A percentile compares a stretch with the other conserved stretches of the same genome.
Evolutionary conservation across 2,797 vertebrate genomes (phyloP).

Genomic region (Momotus momota): DNA sequence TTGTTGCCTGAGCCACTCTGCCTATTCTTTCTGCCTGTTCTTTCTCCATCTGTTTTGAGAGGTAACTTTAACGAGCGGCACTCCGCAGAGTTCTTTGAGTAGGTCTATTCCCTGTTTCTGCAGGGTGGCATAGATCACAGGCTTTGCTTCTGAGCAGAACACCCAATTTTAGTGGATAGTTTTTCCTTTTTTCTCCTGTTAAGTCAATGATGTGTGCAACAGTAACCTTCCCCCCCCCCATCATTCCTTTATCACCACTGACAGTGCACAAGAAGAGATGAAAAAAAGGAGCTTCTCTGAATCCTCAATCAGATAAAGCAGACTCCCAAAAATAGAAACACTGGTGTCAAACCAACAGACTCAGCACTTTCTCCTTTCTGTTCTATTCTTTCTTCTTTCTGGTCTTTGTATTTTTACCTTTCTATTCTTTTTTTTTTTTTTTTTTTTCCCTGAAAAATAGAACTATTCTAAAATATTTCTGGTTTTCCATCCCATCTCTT

Average conservation of each 20-base stretch:
- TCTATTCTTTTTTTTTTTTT: background rate
- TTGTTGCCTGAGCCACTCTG: background rate
- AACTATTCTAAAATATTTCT: background rate
- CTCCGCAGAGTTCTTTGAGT: background rate
- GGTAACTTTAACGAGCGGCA: fast-evolving
- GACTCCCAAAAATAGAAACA: background rate
- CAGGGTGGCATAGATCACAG: conserved; percentile 34
- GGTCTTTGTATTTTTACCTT: background rate
- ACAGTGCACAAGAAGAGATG: background rate
- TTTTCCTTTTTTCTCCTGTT: background rate
- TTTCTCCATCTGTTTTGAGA: background rate
- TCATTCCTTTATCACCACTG: conserved; percentile 2
- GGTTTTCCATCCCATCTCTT: background rate
- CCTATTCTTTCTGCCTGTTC: background rate
- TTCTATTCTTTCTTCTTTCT: background rate
- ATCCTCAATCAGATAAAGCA: background rate
- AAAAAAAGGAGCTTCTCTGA: conserved; percentile 1
- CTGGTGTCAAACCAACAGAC: background rate
- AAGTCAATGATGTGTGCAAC: background rate
- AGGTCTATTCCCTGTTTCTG: background rate
- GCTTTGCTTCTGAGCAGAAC: conserved; percentile 24
- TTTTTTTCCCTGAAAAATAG: background rate
- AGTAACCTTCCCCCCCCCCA: background rate
- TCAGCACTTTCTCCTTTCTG: conserved; percentile 6
- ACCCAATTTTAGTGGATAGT: background rate